Conservation (phyloP, 1,140 invertebrate species). For the Musca domestica region DNA sequence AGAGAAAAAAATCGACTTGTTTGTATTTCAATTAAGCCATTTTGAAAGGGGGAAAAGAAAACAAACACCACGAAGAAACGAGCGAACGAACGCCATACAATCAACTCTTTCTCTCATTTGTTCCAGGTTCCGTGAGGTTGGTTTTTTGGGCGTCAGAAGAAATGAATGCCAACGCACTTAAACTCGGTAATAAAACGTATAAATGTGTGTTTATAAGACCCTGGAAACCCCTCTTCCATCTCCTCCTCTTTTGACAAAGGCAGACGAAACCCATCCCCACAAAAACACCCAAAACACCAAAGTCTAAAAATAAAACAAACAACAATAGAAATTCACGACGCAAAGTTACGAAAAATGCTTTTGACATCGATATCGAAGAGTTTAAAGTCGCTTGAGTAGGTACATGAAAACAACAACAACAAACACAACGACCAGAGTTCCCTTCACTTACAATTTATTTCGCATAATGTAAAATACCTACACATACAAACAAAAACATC, state of each 20-base stretch:
- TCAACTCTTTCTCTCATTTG: too few relatives aligned
- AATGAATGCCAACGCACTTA: too few relatives aligned
- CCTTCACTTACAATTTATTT: background rate
- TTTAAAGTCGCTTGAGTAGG: background rate
- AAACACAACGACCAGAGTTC: too few relatives aligned
- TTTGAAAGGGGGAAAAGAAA: background rate
- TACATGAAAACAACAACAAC: background rate
- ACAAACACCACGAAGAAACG: background rate
- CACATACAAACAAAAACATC: background rate
- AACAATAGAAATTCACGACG: too few relatives aligned
- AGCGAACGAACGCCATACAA: background rate
- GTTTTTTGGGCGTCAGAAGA: too few relatives aligned
- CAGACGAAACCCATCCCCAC: background rate
- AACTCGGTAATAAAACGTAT: too few relatives aligned
- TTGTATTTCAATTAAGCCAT: constrained; percentile 17
- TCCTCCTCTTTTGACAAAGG: background rate
- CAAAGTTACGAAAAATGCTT: background rate
- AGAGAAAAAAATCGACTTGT: too few relatives aligned
- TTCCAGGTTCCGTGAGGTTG: too few relatives aligned
- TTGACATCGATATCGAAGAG: constrained; percentile 2
- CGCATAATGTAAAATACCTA: background rate
- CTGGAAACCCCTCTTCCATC: background rate
- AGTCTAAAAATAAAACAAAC: constrained; percentile 4
- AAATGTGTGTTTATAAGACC: background rate
- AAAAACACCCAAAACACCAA: too few relatives aligned